A percentile compares a stretch with the other conserved stretches of the same genome.
Evolutionary conservation across 1,140 invertebrate species (phyloP).

Genomic region (Euwallacea fornicatus): DNA sequence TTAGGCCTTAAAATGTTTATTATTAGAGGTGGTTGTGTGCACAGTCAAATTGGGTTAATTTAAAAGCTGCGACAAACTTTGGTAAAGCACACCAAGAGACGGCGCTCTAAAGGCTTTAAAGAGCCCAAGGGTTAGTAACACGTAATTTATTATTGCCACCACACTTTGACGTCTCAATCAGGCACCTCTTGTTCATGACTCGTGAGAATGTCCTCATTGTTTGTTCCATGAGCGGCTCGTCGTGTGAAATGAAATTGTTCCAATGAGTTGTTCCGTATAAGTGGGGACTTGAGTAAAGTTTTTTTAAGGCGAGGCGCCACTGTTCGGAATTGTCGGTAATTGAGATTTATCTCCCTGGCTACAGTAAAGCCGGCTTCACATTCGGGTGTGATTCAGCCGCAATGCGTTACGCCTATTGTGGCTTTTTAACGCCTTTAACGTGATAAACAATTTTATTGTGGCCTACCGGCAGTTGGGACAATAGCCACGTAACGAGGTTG

Average conservation of each 20-base stretch:
- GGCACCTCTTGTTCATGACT: conserved; percentile 18
- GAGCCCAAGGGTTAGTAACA: neutral
- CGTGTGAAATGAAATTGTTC: neutral
- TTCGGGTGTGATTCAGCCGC: conserved; percentile 23
- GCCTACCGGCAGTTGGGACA: conserved; percentile 19
- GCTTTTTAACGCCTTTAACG: conserved; percentile 33
- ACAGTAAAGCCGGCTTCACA: conserved; percentile 6
- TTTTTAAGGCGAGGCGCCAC: conserved; percentile 4
- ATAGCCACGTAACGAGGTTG: conserved; percentile 28
- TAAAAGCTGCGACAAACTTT: no score
- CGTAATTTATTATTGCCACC: conserved; percentile 21
- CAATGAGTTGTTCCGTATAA: neutral
- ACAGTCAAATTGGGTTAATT: no score
- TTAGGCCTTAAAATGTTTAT: no score
- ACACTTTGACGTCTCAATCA: conserved; percentile 30
- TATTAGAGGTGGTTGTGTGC: no score
- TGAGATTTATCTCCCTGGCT: conserved; percentile 25
- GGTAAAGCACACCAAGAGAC: no score
- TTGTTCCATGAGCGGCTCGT: conserved; percentile 18
- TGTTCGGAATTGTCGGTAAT: conserved; percentile 19
- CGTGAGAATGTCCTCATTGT: conserved; percentile 16
- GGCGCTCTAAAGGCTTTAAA: no score
- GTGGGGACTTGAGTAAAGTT: neutral
- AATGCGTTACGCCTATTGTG: conserved; percentile 33
- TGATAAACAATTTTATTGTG: conserved; percentile 36